Base-by-base conservation (phyloP, 1,140 invertebrate species). In the Conus ventricosus region DNA sequence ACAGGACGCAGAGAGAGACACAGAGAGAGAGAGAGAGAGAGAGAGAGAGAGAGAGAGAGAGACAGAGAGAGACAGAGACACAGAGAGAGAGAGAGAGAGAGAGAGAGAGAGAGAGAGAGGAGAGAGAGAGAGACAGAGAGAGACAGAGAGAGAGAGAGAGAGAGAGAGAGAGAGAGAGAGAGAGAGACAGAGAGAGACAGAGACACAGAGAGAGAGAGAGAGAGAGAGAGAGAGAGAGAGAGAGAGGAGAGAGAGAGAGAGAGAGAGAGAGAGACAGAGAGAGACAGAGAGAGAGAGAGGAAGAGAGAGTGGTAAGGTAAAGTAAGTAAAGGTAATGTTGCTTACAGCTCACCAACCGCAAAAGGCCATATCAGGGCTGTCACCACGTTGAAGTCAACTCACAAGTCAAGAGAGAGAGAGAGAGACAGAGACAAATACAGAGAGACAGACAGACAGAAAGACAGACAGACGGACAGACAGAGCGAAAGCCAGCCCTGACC, bases 211-310 rank as follows among this genome's bases (percentile, higher is more conserved):
- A 86, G 88, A 88, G 85, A 67, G 85, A 88, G 88, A 88, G 84
- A 88, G 88, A 88, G 88, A 88, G 88, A 88, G 85, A 87, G 88
- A 88, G 88, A 88, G 54, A 88, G 88, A 78, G 67, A 71, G 67
- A 71, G 67, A 5, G 67, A 11, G n/a, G 67, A 71, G 67, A 20
- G 67, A 71, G 67, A 71, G 67, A 71, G 67, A 71, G 67, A 71
- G 67, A 20, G 67, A 71, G 67, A 71, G 67, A 71, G 13, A 5
- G 23, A 11, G 67, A 71, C 8, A 20, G 67, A 71, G 75, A 88
- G 88, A 89, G 85, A 78, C 60, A 88, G 86, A 88, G 75, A 8
- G 63, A 88, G 54, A 81, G 84, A 76, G 60, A 76, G n/a, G n/a
- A n/a, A n/a, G n/a, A n/a, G n/a, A 53, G 39, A 39, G 39, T 39